Percentiles rank a stretch among this genome's conserved stretches.
Evolutionary conservation across 2,888 invertebrate species (phyloP).

Genomic region (Ceratothoa steindachneri): DNA sequence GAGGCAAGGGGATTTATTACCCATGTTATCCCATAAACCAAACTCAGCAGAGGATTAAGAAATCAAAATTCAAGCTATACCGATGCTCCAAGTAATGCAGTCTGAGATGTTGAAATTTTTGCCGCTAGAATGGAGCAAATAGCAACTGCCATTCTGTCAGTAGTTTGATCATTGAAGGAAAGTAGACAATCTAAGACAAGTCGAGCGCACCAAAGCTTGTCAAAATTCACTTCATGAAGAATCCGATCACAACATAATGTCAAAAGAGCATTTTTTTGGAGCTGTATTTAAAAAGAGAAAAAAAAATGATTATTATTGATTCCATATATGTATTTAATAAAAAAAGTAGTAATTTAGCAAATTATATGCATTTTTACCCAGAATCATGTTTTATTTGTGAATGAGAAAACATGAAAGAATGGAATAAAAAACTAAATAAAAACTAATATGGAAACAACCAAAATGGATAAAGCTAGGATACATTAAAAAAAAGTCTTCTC

Average conservation of each 20-base stretch:
- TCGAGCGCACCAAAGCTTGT: conserved; percentile 62
- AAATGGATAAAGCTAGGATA: no score
- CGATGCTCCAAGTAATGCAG: conserved; percentile 39
- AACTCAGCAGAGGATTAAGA: no score
- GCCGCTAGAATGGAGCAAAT: conserved; percentile 67
- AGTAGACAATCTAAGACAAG: conserved; percentile 69
- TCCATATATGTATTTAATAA: not conserved
- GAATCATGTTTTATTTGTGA: not conserved
- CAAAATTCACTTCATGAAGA: conserved; percentile 62
- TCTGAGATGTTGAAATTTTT: conserved; percentile 43
- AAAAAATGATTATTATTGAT: conserved; percentile 8
- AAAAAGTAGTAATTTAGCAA: no score
- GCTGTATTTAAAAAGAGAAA: conserved; percentile 51
- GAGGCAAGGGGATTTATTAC: no score
- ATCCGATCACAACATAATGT: conserved; percentile 72
- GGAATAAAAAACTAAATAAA: no score
- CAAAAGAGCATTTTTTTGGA: conserved; percentile 69
- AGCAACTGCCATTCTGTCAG: conserved; percentile 74
- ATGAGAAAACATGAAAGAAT: not conserved
- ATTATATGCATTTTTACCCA: no score
- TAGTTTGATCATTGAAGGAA: conserved; percentile 64
- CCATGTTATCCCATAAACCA: no score
- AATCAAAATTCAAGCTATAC: no score
- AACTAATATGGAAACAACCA: no score
- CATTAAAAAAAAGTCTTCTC: no score